Conservation (phyloP, 1,140 invertebrate genomes). For the Drosophila watanabei region DNA sequence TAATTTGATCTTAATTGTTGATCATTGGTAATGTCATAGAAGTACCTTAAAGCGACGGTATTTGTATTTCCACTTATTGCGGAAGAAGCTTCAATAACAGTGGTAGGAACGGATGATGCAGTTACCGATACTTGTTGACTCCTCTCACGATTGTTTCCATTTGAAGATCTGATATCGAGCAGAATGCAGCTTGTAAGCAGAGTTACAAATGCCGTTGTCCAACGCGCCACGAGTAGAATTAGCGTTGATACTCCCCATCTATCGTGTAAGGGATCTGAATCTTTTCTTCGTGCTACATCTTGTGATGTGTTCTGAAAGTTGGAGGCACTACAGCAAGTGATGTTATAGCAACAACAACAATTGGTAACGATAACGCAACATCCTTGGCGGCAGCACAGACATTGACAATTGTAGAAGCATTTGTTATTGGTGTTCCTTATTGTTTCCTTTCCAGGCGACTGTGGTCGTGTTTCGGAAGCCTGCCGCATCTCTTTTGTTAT, state of each 20-base stretch:
- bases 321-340: constrained; percentile 21
- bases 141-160: constrained; percentile 5
- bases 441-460: constrained; percentile 1
- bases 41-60: constrained; percentile 34
- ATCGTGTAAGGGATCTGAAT: background rate
- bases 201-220: constrained; percentile 41
- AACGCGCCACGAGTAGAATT: constrained; percentile 34
- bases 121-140: constrained; percentile 6
- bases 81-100: constrained; percentile 1
- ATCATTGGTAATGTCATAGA: constrained; percentile 62
- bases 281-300: constrained; percentile 12
- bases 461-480: constrained; percentile 17
- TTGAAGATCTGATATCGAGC: constrained; percentile 16
- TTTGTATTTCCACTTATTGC: constrained; percentile 18
- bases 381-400: constrained; percentile 67
- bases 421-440: constrained; percentile 14
- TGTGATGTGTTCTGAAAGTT: constrained; percentile 8
- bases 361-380: constrained; percentile 55
- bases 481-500: constrained; percentile 38
- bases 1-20: constrained; percentile 73
- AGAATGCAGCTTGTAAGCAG: constrained; percentile 52
- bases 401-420: constrained; percentile 71
- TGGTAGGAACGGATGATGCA: constrained; percentile 21
- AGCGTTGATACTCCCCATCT: constrained; percentile 28
- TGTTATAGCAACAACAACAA: constrained; percentile 61